Conservation (phyloP, 2,888 invertebrate genomes). For the Coecobrya sp. region DNA sequence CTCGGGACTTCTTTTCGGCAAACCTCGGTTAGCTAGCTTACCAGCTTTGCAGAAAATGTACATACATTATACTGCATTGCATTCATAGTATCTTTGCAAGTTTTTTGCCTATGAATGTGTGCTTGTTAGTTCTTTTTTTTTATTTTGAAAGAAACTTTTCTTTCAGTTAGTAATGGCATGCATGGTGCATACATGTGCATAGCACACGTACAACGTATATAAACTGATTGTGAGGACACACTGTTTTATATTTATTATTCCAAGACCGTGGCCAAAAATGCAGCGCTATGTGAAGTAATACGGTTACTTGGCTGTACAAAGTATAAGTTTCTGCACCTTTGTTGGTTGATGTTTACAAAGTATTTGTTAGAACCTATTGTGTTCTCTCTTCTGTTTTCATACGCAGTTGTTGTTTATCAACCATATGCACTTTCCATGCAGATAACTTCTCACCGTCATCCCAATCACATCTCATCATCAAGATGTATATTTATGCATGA, state of each 20-base stretch:
- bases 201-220: background rate
- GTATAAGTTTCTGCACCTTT: too few relatives aligned
- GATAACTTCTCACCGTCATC: background rate
- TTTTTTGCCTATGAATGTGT: background rate
- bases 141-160: constrained; percentile 23
- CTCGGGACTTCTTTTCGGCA: constrained; percentile 71
- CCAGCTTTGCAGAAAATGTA: constrained; percentile 7
- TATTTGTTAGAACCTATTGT: background rate
- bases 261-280: background rate
- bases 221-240: background rate
- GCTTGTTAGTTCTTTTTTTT: background rate
- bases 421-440: background rate
- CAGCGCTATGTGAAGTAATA: background rate
- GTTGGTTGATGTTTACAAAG: too few relatives aligned
- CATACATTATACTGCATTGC: background rate
- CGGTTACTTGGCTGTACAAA: too few relatives aligned
- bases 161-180: background rate
- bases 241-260: background rate
- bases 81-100: constrained; percentile 5
- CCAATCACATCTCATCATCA: constrained; percentile 18
- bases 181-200: background rate
- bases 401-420: background rate
- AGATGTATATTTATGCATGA: constrained; percentile 22
- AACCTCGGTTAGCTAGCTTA: constrained; percentile 53
- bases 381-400: background rate